Conservation (phyloP, 1,140 invertebrate genomes). For the Archivesica marissinica region DNA sequence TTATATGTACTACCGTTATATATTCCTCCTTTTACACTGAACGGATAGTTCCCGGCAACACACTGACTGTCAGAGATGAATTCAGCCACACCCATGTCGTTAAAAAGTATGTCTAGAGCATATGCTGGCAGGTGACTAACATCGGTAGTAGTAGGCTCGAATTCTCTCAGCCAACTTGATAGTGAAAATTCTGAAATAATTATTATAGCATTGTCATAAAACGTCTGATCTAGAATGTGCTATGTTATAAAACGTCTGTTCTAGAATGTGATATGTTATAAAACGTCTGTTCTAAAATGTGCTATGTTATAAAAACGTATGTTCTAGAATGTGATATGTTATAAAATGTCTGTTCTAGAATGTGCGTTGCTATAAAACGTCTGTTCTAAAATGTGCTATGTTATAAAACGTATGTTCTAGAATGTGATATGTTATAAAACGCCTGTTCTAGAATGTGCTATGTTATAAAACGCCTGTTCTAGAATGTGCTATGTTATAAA, state of each 20-base stretch:
- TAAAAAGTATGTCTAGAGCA: neutral
- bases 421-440: no score
- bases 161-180: neutral
- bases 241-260: neutral
- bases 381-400: no score
- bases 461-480: no score
- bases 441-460: no score
- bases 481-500: no score
- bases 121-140: neutral
- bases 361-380: neutral
- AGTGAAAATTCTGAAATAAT: neutral
- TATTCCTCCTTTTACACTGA: neutral
- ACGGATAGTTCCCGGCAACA: neutral
- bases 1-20: neutral
- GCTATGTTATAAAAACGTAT: neutral
- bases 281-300: neutral
- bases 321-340: neutral
- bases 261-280: neutral
- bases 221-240: neutral
- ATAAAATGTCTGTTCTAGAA: neutral
- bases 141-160: neutral
- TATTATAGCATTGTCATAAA: neutral
- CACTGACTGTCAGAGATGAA: neutral
- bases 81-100: constrained; percentile 8
- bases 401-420: no score